Evolutionary conservation across 2,113 vertebrate species (phyloP).

Genomic region (Melanostigma gelatinosum): DNA sequence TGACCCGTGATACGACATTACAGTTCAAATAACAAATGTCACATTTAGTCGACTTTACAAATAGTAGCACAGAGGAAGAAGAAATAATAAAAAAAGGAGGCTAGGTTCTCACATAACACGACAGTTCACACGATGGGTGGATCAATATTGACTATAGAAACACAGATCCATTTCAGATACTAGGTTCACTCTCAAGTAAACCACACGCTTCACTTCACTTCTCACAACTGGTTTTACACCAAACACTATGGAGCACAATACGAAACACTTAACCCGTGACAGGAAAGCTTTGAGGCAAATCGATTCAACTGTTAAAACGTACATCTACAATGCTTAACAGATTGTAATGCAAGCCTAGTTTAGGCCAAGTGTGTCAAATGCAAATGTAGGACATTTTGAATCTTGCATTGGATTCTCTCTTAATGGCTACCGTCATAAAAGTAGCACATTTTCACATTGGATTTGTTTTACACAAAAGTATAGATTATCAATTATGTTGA

Average conservation of each 20-base stretch:
- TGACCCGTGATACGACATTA: constrained; percentile 23
- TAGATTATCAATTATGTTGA: neutral
- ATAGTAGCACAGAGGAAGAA: neutral
- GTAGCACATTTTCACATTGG: neutral
- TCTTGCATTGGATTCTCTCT: neutral
- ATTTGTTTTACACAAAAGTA: neutral
- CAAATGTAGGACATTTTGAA: neutral
- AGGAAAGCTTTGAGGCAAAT: neutral
- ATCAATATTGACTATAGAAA: neutral
- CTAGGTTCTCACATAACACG: neutral
- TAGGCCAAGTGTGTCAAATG: too few species aligned
- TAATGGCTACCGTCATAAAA: neutral
- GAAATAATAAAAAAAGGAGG: neutral
- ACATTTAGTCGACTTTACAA: constrained; percentile 24
- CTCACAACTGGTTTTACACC: neutral
- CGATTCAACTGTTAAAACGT: neutral
- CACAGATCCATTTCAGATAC: neutral
- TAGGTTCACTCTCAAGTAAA: constrained; percentile 8
- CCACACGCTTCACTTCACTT: neutral
- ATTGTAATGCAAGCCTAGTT: neutral
- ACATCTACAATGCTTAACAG: neutral
- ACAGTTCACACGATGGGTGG: neutral
- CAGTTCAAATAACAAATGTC: constrained; percentile 29
- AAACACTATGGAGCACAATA: neutral
- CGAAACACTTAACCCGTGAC: neutral